A percentile compares a stretch with the other conserved stretches of the same genome.
Evolutionary conservation across 2,113 vertebrate genomes (phyloP).

Genomic region (Scatophagus argus): DNA sequence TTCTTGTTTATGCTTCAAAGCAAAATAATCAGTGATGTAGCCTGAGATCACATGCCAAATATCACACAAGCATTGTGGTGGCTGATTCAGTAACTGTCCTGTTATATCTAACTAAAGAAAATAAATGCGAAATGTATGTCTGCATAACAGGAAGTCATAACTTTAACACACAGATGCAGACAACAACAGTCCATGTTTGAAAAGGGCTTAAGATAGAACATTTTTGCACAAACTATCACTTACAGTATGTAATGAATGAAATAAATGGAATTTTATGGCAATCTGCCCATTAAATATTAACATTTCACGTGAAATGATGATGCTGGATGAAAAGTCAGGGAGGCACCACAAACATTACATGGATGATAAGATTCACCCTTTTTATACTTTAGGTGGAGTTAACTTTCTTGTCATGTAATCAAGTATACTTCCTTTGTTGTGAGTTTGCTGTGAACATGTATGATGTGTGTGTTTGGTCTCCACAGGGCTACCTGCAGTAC

Average conservation of each 20-base stretch:
- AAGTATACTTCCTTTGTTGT: neutral
- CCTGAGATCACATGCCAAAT: neutral
- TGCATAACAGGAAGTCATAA: no score
- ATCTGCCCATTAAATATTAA: neutral
- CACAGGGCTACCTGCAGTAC: constrained; percentile 98
- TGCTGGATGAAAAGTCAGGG: neutral
- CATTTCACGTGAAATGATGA: neutral
- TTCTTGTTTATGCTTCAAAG: no score
- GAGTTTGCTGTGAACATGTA: constrained; percentile 10
- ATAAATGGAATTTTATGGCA: neutral
- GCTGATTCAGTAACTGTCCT: neutral
- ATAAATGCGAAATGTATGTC: no score
- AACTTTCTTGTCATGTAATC: neutral
- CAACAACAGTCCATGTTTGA: no score
- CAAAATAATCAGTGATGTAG: no score
- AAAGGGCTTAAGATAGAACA: no score
- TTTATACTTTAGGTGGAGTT: neutral
- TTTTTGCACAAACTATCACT: no score
- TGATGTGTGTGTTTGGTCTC: constrained; percentile 45
- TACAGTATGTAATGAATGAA: neutral
- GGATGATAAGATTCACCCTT: neutral
- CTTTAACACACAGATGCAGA: no score
- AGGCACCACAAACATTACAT: neutral
- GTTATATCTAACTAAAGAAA: no score
- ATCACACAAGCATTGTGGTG: neutral